Conservation (phyloP, 92 coral and sea anemone genomes). For the Porites cylindrica region DNA sequence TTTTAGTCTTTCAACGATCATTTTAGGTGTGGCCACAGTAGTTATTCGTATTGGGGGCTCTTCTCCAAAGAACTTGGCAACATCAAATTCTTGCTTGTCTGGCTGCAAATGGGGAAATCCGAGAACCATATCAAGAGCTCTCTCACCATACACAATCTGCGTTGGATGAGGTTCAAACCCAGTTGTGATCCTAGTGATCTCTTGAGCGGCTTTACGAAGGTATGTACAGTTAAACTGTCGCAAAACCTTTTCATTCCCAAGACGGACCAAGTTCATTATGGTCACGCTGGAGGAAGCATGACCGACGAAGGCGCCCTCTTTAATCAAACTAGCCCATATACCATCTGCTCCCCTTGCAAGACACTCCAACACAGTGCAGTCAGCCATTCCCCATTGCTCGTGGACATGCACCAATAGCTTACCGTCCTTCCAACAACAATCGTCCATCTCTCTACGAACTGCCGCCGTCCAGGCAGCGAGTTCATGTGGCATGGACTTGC, state of each 20-base stretch:
- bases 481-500: constrained; percentile 45
- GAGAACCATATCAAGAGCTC: constrained; percentile 58
- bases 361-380: constrained; percentile 50
- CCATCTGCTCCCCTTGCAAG: constrained; percentile 57
- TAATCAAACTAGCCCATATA: constrained; percentile 68
- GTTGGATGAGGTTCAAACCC: constrained; percentile 35
- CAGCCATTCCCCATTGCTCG: constrained; percentile 61
- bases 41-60: constrained; percentile 43
- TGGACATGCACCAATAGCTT: constrained; percentile 59
- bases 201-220: constrained; percentile 69
- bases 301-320: constrained; percentile 64
- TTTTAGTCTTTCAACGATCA: constrained; percentile 55
- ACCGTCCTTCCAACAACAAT: constrained; percentile 37
- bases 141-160: constrained; percentile 47
- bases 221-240: constrained; percentile 42
- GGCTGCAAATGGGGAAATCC: not conserved
- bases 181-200: constrained; percentile 60
- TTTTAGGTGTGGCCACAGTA: constrained; percentile 41
- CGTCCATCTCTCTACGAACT: constrained; percentile 20
- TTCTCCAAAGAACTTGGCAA: constrained; percentile 61
- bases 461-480: constrained; percentile 55
- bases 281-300: constrained; percentile 57
- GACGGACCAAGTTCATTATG: constrained; percentile 62
- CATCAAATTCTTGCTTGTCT: constrained; percentile 30
- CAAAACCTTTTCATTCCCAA: constrained; percentile 56